These are phyloP conservation scores for Heterodera schachtii DNA, from an alignment of 1,140 invertebrate species.

Conservation along the genomic window DNA sequence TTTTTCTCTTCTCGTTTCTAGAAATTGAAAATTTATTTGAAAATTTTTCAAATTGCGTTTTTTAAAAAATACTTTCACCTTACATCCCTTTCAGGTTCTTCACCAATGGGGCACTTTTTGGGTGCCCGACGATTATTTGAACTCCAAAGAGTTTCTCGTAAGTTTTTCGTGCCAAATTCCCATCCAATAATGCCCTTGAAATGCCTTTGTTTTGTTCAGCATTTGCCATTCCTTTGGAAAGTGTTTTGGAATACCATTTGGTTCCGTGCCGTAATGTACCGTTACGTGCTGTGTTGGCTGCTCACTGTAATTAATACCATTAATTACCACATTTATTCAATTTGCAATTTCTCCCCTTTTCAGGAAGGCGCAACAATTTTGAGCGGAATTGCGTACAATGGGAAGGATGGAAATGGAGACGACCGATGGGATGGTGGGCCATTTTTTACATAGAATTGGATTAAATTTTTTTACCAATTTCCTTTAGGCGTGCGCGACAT, in stretches of 20 bases:
- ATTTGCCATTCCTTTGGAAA: constrained; percentile 63
- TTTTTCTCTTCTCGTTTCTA: too few relatives aligned
- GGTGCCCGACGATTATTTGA: constrained; percentile 63
- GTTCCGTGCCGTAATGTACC: constrained; percentile 67
- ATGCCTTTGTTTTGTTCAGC: constrained; percentile 51
- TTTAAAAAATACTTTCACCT: too few relatives aligned
- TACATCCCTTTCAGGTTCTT: constrained; percentile 57
- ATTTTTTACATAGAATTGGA: not conserved
- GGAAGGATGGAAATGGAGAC: constrained; percentile 66
- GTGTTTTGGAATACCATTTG: constrained; percentile 67
- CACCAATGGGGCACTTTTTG: constrained; percentile 65
- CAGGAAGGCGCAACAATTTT: constrained; percentile 68
- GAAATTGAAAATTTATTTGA: too few relatives aligned
- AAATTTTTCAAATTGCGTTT: too few relatives aligned
- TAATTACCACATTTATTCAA: not conserved
- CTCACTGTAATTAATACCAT: constrained; percentile 40
- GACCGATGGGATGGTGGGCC: constrained; percentile 66
- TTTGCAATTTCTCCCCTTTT: constrained; percentile 22
- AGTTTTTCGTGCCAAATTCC: constrained; percentile 28
- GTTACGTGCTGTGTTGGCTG: constrained; percentile 59
- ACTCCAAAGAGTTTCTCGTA: constrained; percentile 65
- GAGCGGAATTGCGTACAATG: constrained; percentile 68
- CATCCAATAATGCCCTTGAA: constrained; percentile 19
- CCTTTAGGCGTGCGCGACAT: constrained; percentile 65
- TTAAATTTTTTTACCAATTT: not conserved